Percentiles rank a stretch among this genome's conserved stretches.
phyloP scores from a whole-genome alignment of 2,797 vertebrate species.

The Helostoma temminkii region DNA sequence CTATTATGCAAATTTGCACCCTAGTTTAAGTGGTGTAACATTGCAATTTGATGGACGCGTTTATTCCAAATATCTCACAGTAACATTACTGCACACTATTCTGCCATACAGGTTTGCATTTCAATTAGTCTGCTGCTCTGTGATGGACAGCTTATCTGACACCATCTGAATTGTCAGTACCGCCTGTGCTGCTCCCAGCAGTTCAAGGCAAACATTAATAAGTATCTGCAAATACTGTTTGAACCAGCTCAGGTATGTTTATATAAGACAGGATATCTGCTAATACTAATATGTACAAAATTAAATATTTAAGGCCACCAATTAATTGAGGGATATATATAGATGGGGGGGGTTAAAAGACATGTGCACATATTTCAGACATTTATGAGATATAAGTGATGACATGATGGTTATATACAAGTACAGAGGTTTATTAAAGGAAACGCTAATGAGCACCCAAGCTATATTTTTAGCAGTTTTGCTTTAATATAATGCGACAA shows the following conservation, averaged over 20 bases:
- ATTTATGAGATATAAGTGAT: conserved; percentile 17
- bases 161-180: conserved; percentile 46
- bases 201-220: conserved; percentile 59
- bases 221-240: conserved; percentile 57
- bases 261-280: conserved; percentile 34
- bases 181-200: conserved; percentile 33
- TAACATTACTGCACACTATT: conserved; percentile 18
- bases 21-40: conserved; percentile 21
- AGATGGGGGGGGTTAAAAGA: too few species aligned
- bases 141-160: conserved; percentile 61
- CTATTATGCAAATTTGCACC: conserved; percentile 48
- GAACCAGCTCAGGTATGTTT: conserved; percentile 43
- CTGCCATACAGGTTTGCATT: conserved; percentile 36
- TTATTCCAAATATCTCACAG: conserved; percentile 39
- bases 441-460: conserved; percentile 34
- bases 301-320: conserved; percentile 41
- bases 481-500: conserved; percentile 44
- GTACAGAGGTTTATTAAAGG: conserved; percentile 39
- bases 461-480: conserved; percentile 27
- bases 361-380: not conserved
- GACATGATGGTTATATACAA: conserved; percentile 18
- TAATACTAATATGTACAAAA: conserved; percentile 33
- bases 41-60: conserved; percentile 60
- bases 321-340: conserved; percentile 53
- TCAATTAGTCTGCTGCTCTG: conserved; percentile 26